Base-by-base conservation (phyloP, 2,113 vertebrate genomes). In the Nycticryphes semicollaris region DNA sequence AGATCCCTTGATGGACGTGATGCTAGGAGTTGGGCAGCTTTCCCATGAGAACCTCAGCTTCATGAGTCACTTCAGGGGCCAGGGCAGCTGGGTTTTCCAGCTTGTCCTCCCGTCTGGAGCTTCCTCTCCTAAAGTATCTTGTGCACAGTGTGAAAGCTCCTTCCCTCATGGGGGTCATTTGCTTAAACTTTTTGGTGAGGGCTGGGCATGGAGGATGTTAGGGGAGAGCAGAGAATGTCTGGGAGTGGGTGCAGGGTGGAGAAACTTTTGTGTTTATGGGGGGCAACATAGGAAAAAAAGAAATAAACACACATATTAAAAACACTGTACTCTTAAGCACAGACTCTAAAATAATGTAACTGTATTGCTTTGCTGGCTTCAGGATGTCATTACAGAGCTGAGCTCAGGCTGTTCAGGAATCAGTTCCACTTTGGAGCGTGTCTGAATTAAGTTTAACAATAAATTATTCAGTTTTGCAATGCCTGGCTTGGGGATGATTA, bases 391-490 rank as follows among this genome's bases (percentile, higher is more conserved):
- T 69, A 30, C 59, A 74, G 50, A 80, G 23, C 72, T 1, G 5
- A 93, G 57, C 47, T 84, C 50, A 69, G 53, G 47, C 35, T 83
- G 33, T 45, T 72, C 33, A 60, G 37, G 66, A 79, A 53, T 75
- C 69, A 82, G 48, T 82, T 95, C 53, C 31, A 45, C 62, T 73
- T 86, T 63, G 68, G 80, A 89, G 31, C 9, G 35, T 0, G 5
- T 62, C 62, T 91, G 70, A 76, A 76, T 73, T 82, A 75, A 77
- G 56, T 93, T 94, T 68, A 89, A 76, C 28, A 85, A 69, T 91
- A 95, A 93, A 94, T 76, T 79, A 75, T 91, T 94, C 74, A 37
- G 54, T 76, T 93, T 76, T 83, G 43, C 78, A 91, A 45, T 43
- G 41, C 54, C 20, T 89, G 35, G 24, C 28, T 87, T 93, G 72